Evolutionary conservation across 2,888 invertebrate species (phyloP).

Genomic region (Scaptomyza polygonia): DNA sequence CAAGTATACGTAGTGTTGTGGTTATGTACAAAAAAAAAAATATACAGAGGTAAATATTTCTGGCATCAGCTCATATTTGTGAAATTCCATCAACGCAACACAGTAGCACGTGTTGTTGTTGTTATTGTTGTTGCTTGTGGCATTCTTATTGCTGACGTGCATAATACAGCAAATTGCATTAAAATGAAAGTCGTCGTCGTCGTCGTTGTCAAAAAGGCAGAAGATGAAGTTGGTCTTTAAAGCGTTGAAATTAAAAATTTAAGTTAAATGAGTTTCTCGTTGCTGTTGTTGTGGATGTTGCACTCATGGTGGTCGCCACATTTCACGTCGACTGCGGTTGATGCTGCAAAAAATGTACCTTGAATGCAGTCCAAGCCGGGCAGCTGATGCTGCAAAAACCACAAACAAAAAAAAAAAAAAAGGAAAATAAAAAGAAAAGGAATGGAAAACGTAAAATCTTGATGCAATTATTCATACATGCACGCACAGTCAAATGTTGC

Average conservation of each 20-base stretch:
- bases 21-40: slow-evolving; percentile 40
- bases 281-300: slow-evolving; percentile 29
- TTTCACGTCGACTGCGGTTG: slow-evolving; percentile 74
- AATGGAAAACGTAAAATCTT: slow-evolving; percentile 59
- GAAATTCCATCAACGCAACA: slow-evolving; percentile 60
- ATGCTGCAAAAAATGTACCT: slow-evolving; percentile 67
- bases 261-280: slow-evolving; percentile 67
- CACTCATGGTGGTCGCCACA: slow-evolving; percentile 71
- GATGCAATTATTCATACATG: slow-evolving; percentile 78
- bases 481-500: slow-evolving; percentile 48
- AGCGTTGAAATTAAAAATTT: slow-evolving; percentile 69
- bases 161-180: slow-evolving; percentile 53
- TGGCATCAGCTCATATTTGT: slow-evolving; percentile 44
- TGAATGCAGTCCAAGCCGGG: slow-evolving; percentile 52
- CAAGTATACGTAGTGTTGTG: slow-evolving; percentile 66
- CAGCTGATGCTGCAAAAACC: slow-evolving; percentile 59
- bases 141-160: slow-evolving; percentile 31
- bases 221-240: slow-evolving; percentile 46
- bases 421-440: slow-evolving; percentile 47
- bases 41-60: slow-evolving; percentile 46
- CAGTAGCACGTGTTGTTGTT: slow-evolving; percentile 25
- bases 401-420: slow-evolving; percentile 20
- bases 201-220: slow-evolving; percentile 1
- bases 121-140: slow-evolving; percentile 18
- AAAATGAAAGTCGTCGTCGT: slow-evolving; percentile 47